Percentiles rank a stretch among this genome's conserved stretches.
Evolutionary conservation across 2,113 vertebrate species (phyloP).

Genomic region (Pseudorasbora parva): DNA sequence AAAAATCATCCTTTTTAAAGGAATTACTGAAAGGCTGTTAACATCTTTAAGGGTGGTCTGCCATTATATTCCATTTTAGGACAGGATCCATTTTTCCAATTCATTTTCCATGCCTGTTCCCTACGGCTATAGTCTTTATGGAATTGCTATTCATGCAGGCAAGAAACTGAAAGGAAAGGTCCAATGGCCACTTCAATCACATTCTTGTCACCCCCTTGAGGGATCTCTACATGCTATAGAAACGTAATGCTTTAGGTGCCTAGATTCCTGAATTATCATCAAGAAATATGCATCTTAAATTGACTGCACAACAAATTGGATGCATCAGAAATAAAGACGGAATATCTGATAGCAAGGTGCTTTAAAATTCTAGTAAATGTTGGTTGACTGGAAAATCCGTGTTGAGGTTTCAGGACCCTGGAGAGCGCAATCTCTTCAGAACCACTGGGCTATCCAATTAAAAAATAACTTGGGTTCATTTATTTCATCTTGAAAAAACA

Average conservation of each 20-base stretch:
- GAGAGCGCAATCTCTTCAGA: constrained; percentile 59
- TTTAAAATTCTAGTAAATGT: background rate
- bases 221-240: background rate
- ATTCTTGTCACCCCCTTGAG: constrained; percentile 20
- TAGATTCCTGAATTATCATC: background rate
- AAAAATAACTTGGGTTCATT: background rate
- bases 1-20: background rate
- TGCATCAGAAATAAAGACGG: background rate
- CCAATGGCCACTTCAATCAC: constrained; percentile 28
- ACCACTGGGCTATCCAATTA: background rate
- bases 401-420: constrained; percentile 75
- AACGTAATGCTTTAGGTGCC: background rate
- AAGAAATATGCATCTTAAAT: background rate
- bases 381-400: background rate
- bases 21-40: background rate
- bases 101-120: constrained; percentile 62
- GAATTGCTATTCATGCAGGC: constrained; percentile 45
- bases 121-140: constrained; percentile 57
- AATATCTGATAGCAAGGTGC: background rate
- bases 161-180: constrained; percentile 43
- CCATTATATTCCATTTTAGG: constrained; percentile 60
- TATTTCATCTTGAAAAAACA: background rate
- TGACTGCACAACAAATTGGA: background rate
- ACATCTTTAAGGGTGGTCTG: constrained; percentile 66
- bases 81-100: constrained; percentile 57